A percentile compares a stretch with the other conserved stretches of the same genome.
These are phyloP conservation scores for Lethocerus indicus DNA, from an alignment of 1,140 invertebrate genomes.

Conservation along the genomic window DNA sequence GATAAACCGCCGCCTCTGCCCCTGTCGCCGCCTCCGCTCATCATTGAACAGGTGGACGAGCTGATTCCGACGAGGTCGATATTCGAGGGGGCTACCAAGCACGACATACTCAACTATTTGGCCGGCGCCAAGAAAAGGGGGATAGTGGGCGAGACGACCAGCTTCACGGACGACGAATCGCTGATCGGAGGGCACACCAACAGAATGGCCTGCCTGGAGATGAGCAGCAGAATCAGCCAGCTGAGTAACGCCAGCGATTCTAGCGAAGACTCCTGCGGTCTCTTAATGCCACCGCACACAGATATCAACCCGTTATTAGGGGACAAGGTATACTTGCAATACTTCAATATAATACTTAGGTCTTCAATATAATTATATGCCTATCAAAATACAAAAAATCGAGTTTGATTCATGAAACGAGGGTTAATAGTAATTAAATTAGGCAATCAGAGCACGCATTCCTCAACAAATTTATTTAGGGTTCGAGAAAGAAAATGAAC, in stretches of 20 bases:
- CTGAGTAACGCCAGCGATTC: slow-evolving; percentile 42
- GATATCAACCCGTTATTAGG: slow-evolving; percentile 12
- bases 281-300: slow-evolving; percentile 28
- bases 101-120: slow-evolving; percentile 73
- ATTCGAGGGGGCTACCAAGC: slow-evolving; percentile 64
- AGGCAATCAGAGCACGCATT: too few relatives aligned
- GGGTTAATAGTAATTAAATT: too few relatives aligned
- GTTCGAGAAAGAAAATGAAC: too few relatives aligned
- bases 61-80: slow-evolving; percentile 35
- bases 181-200: slow-evolving; percentile 12
- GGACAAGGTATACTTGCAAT: too few relatives aligned
- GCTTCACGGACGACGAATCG: slow-evolving; percentile 27
- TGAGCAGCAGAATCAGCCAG: slow-evolving; percentile 36
- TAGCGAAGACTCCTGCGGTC: slow-evolving; percentile 45
- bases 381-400: too few relatives aligned
- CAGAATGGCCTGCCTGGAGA: slow-evolving; percentile 22
- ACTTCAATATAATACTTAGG: too few relatives aligned
- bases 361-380: too few relatives aligned
- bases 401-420: too few relatives aligned
- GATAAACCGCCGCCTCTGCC: slow-evolving; percentile 54
- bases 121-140: slow-evolving; percentile 67
- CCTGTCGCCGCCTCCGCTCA: slow-evolving; percentile 46
- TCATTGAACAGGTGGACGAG: slow-evolving; percentile 13
- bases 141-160: slow-evolving; percentile 22
- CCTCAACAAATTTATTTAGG: too few relatives aligned